Conservation (phyloP, 2,888 invertebrate genomes). For the Drosophila ochracea region DNA sequence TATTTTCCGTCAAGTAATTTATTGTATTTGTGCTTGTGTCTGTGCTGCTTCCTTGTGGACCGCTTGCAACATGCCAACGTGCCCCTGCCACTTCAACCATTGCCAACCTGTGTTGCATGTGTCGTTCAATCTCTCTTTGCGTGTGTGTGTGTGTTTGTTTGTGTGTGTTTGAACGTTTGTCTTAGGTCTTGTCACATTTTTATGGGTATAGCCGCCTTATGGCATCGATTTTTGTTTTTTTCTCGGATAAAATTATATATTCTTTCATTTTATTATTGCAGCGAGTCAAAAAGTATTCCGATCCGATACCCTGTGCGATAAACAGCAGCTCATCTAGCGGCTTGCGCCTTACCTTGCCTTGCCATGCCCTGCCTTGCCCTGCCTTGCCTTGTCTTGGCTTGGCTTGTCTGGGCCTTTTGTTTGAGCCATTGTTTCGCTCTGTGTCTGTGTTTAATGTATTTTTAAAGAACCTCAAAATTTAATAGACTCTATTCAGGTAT, state of each 20-base stretch:
- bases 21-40: slow-evolving; percentile 72
- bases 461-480: slow-evolving; percentile 74
- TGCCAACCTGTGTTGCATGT: slow-evolving; percentile 46
- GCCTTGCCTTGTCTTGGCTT: not conserved
- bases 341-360: not conserved
- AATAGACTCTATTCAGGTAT: slow-evolving; percentile 64
- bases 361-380: not conserved
- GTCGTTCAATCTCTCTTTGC: slow-evolving; percentile 15
- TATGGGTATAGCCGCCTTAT: slow-evolving; percentile 72
- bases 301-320: slow-evolving; percentile 36
- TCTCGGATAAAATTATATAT: slow-evolving; percentile 71
- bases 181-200: slow-evolving; percentile 78
- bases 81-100: slow-evolving; percentile 5
- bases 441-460: slow-evolving; percentile 64
- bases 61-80: slow-evolving; percentile 21
- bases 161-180: slow-evolving; percentile 61
- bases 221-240: slow-evolving; percentile 79
- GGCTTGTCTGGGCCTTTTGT: not conserved
- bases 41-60: slow-evolving; percentile 65
- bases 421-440: slow-evolving; percentile 29
- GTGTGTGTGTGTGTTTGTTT: slow-evolving; percentile 20
- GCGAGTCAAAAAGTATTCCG: slow-evolving; percentile 20
- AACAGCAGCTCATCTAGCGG: slow-evolving; percentile 36
- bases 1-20: slow-evolving; percentile 83
- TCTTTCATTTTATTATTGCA: slow-evolving; percentile 65